Evolutionary conservation across 2,797 vertebrate species (phyloP).

Genomic region (Zalophus californianus): DNA sequence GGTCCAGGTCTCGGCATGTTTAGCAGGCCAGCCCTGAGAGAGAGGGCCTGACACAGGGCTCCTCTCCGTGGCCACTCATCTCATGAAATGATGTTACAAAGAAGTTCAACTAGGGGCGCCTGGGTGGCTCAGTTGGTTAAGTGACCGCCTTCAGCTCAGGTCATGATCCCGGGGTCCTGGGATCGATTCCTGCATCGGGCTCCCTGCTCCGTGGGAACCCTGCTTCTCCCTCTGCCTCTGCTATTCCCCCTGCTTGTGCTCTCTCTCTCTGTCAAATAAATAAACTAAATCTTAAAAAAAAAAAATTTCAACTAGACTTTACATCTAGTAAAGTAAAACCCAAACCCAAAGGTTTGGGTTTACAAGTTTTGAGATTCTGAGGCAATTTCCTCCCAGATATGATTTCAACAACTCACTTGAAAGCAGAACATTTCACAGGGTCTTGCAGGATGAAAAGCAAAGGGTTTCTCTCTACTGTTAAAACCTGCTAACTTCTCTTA

Average conservation of each 20-base stretch:
- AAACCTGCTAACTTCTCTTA: not conserved
- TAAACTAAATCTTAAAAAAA: no score
- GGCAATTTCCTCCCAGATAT: not conserved
- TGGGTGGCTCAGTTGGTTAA: no score
- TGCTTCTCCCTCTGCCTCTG: no score
- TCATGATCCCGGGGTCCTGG: no score
- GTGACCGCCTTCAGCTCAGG: no score
- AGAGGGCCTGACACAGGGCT: not conserved
- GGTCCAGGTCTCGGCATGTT: not conserved
- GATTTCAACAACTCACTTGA: not conserved
- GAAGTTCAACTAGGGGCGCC: not conserved
- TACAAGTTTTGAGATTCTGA: not conserved
- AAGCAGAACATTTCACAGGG: conserved; percentile 23
- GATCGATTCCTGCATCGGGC: no score
- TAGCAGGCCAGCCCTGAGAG: not conserved
- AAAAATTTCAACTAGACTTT: not conserved
- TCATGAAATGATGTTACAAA: not conserved
- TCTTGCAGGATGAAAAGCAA: not conserved
- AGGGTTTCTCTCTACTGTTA: not conserved
- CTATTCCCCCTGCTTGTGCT: no score
- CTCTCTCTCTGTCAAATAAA: no score
- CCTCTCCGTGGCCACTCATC: not conserved
- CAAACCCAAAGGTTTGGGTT: not conserved
- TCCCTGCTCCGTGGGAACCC: no score
- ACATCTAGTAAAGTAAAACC: no score